Evolutionary conservation across 2,113 vertebrate species (phyloP), one percentile per base, ranked within the genome.

Genomic region (Solea senegalensis): DNA sequence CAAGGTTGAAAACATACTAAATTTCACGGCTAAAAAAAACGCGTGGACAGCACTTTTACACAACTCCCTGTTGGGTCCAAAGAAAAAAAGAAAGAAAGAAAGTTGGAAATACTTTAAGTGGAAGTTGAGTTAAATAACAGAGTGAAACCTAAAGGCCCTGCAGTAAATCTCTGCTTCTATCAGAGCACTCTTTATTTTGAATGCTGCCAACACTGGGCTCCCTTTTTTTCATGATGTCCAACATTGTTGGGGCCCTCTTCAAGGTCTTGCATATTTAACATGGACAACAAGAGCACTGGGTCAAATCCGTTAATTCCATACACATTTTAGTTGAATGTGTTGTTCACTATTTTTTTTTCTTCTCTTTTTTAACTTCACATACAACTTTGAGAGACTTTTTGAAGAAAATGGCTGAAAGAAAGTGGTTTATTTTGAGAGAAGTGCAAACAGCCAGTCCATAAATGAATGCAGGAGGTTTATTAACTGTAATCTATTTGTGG

Each of bases 191-290:
- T 83, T 78, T 66, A 74, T 64, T 60, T 41, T 52, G 44, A 71
- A 74, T 34, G 60, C 71, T 81, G 63, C 72, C 71, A 79, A 60
- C 51, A 53, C 46, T 83, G 55, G 9, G 65, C 61, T 84, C 76
- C 52, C 72, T 57, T 76, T 78, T 69, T 86, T 64, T 84, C 67
- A 54, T 80, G 55, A 73, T 65, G 70, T 34, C 34, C 28, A 59
- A 69, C 78, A 77, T 67, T 72, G 69, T 2, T 70, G 54, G 46
- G 80, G 76, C 74, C 70, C 69, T 59, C 46, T 66, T 53, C 28
- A 27, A 72, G 58, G 80, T 65, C 59, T 48, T 64, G 82, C 78
- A 88, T 82, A 82, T 86, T 88, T 78, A 88, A 80, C 57, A 39
- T 52, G 34, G 3, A 45, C 41, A 28, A 28, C 41, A 74, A 76